Evolutionary conservation across 2,797 vertebrate species (phyloP).

Genomic region (Ataeniobius toweri): DNA sequence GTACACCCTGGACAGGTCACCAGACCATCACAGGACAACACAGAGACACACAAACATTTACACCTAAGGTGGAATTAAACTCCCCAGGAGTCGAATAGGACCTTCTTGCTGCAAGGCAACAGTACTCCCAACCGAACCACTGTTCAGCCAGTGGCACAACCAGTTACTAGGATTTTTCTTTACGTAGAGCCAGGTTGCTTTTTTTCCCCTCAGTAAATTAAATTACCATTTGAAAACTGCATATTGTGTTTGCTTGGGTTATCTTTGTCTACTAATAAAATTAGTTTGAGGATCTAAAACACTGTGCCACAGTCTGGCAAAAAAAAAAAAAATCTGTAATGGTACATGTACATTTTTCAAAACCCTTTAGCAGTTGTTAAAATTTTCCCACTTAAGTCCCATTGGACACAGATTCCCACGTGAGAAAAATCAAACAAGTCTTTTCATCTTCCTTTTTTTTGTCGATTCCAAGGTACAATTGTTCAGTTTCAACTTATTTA

Average conservation of each 20-base stretch:
- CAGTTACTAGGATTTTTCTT: background rate
- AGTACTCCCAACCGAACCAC: too few relatives aligned
- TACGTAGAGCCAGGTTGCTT: background rate
- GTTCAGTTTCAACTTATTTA: conserved; percentile 36
- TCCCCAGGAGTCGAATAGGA: too few relatives aligned
- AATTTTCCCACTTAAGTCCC: conserved; percentile 51
- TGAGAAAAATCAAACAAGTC: conserved; percentile 42
- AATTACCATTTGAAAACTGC: background rate
- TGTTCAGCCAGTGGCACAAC: too few relatives aligned
- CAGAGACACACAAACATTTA: too few relatives aligned
- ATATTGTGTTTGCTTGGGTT: background rate
- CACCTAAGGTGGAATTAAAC: too few relatives aligned
- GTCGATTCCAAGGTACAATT: conserved; percentile 57
- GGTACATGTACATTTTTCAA: background rate
- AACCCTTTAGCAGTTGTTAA: conserved; percentile 27
- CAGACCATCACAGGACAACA: too few relatives aligned
- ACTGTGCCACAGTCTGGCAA: background rate
- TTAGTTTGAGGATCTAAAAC: background rate
- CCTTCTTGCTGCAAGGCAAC: too few relatives aligned
- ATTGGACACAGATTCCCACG: conserved; percentile 55
- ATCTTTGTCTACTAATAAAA: background rate
- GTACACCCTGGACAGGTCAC: too few relatives aligned
- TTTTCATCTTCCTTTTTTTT: conserved; percentile 31
- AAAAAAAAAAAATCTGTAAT: background rate
- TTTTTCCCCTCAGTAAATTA: background rate